Base-by-base conservation (phyloP, 2,888 invertebrate genomes). In the Xiphydria camelus region DNA sequence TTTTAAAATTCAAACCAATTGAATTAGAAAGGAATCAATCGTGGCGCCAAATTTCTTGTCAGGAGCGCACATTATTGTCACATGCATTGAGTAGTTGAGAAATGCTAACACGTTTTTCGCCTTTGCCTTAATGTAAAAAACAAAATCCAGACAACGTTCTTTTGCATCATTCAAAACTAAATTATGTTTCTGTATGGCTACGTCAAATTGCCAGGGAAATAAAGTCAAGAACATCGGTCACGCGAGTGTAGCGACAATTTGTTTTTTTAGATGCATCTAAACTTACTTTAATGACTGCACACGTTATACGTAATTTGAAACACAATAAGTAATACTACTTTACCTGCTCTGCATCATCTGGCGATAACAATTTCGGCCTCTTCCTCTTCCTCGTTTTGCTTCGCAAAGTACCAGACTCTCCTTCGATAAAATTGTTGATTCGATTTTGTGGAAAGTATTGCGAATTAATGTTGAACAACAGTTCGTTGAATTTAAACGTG, bases 401-500 rank as follows among this genome's bases (percentile, higher is more conserved):
- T 59, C 31, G 56, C 45, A 45, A 74, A 52, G 45, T 60, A 45
- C 41, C 42, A 18, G 22, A 40, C 14, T 55, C 41, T 12, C 47
- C 34, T 12, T 51, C 47, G 6, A 31, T 25, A 7, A 22, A 44
- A 14, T 53, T 42, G 5, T 49, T 34, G 34, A 52, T 38, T 46
- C 74, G 70, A 67, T 70, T 72, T 35, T 62, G 50, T 32, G 74
- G 60, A 38, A 71, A 62, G 61, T 76, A 81, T 35, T 78, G 78
- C 1, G 70, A 64, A 52, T 73, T 72, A 26, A 82, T 78, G 46
- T 77, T 62, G 57, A 82, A 82, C 34, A 81, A 62, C 22, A 67
- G 59, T 22, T 73, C 53, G 35, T 77, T 73, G 35, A 79, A 66
- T 51, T 64, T 56, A 17, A 75, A 65, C 34, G 55, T 53, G 29